These are phyloP conservation scores for Gadus chalcogrammus DNA, from an alignment of 2,113 vertebrate genomes.

Conservation along the genomic window DNA sequence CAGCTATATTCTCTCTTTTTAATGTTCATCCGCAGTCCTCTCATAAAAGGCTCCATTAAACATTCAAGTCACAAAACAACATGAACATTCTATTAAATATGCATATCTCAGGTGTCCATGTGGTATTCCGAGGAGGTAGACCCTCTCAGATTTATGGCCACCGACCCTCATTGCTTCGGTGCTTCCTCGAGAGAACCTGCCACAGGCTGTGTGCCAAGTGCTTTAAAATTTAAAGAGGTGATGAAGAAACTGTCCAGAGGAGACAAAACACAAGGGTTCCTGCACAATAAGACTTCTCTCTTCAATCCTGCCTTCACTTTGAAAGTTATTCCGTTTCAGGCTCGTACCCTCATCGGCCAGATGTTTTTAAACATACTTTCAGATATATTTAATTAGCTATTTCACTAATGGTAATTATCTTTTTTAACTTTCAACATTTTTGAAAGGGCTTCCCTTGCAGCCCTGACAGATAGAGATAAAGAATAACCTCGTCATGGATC, in stretches of 20 bases:
- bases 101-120: conserved; percentile 64
- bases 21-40: conserved; percentile 37
- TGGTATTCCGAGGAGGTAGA: conserved; percentile 76
- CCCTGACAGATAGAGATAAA: conserved; percentile 39
- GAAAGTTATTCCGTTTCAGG: conserved; percentile 22
- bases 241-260: conserved; percentile 93
- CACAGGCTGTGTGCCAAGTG: conserved; percentile 83
- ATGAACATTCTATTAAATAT: conserved; percentile 60
- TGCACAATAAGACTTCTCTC: conserved; percentile 66
- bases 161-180: conserved; percentile 79
- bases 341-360: conserved; percentile 25
- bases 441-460: conserved; percentile 30
- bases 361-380: conserved; percentile 27
- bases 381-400: conserved; percentile 21
- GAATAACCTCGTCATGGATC: conserved; percentile 39
- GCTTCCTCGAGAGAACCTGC: conserved; percentile 84
- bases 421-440: conserved; percentile 25
- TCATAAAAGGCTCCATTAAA: conserved; percentile 39
- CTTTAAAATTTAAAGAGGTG: conserved; percentile 98
- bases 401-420: conserved; percentile 31
- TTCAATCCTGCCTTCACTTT: conserved; percentile 32
- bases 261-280: conserved; percentile 77
- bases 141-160: conserved; percentile 79
- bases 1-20: conserved; percentile 32
- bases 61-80: conserved; percentile 45